Evolutionary conservation across 2,113 vertebrate species (phyloP), one percentile per base, ranked within the genome.

Genomic region (Melanostigma gelatinosum): DNA sequence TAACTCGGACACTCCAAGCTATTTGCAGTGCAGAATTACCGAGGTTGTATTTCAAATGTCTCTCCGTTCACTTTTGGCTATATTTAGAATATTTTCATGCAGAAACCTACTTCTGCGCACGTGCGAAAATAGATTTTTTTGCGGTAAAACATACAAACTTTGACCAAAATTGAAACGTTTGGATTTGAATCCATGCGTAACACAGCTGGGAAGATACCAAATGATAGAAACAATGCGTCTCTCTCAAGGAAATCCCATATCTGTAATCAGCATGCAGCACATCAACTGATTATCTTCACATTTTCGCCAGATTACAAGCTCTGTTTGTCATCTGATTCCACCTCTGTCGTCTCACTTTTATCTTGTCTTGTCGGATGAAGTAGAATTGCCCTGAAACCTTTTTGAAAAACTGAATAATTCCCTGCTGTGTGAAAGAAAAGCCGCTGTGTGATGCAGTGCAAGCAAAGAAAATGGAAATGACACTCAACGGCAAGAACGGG

Each of bases 351-450:
- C 27, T 68, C 32, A 32, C 68, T 63, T 73, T 67, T 2, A 55
- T 87, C 69, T 2, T 18, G 55, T 18, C 38, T 50, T 52, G 77
- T 68, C 71, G 38, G 46, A 75, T 62, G 13, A 50, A 81, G 24
- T 16, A 1, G 34, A 64, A 8, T 24, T 52, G 48, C 57, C 32
- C 46, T 12, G 18, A 79, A 58, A 40, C 50, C 61, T 55, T 76
- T 60, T 11, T 6, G 7, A 34, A 55, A n/a, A 22, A 22, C 22
- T 4, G 22, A 54, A 54, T 54, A 8, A 10, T 8, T 8, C 50
- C 22, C 50, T 10, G 20, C 4, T n/a, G 52, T n/a, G 20, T 15
- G 50, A n/a, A 22, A 18, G 7, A n/a, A 9, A 52, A n/a, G 20
- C 8, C 6, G 7, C 18, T 3, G 50, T 13, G 44, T 15, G 44